Evolutionary conservation across 1,140 invertebrate genomes (phyloP).

Genomic region (Drosophila arizonae): DNA sequence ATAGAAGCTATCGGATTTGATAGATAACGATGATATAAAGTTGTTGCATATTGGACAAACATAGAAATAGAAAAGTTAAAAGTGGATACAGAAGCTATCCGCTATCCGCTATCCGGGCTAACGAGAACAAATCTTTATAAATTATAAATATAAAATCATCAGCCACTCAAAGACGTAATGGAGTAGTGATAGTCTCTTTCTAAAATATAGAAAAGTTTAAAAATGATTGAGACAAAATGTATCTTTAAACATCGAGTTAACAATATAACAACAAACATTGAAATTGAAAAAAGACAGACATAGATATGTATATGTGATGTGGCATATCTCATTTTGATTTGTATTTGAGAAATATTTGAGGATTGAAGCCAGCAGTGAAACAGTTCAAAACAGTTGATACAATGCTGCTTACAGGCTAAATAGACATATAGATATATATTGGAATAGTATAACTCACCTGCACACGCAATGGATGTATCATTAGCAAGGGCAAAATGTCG

Average conservation of each 20-base stretch:
- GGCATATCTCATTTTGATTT: neutral
- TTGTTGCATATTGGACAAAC: too few species aligned
- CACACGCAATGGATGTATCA: conserved; percentile 95
- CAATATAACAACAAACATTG: too few species aligned
- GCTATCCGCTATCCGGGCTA: neutral
- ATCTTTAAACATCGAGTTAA: too few species aligned
- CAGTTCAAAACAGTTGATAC: neutral
- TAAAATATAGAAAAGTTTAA: too few species aligned
- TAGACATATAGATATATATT: neutral
- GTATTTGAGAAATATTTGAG: too few species aligned
- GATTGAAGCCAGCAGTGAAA: too few species aligned
- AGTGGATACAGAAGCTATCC: neutral
- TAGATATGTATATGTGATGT: neutral
- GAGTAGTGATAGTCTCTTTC: too few species aligned
- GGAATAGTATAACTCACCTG: conserved; percentile 86
- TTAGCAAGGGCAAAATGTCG: conserved; percentile 90
- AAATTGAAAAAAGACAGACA: neutral
- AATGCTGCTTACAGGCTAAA: neutral
- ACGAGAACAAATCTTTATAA: too few species aligned
- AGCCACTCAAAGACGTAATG: too few species aligned
- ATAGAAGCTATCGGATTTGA: too few species aligned
- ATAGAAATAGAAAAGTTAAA: neutral
- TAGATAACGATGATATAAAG: neutral
- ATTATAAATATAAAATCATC: too few species aligned
- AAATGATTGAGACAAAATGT: too few species aligned